Evolutionary conservation across 2,113 vertebrate genomes (phyloP).

Genomic region (Nyctibius bracteatus): DNA sequence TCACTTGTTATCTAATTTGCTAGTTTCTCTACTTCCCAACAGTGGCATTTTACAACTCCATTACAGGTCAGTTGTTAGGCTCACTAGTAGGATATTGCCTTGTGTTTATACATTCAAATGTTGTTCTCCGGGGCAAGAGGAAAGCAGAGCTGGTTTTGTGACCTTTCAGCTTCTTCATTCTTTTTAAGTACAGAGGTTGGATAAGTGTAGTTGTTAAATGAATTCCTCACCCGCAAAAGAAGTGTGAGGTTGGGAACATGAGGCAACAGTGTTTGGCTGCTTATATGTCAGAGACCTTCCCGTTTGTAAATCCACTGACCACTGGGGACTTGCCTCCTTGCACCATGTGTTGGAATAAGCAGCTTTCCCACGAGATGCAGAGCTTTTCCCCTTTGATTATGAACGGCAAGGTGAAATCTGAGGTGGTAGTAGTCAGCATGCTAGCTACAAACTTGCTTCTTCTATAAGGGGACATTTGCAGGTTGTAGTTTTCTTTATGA

Average conservation of each 20-base stretch:
- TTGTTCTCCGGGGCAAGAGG: background rate
- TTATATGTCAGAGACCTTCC: background rate
- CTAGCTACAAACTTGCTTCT: background rate
- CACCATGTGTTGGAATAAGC: background rate
- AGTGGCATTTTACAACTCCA: background rate
- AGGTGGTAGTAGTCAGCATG: background rate
- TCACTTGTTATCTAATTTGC: background rate
- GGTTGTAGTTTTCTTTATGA: background rate
- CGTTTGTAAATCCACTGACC: background rate
- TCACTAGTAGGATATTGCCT: background rate
- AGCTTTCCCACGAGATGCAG: background rate
- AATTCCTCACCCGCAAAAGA: background rate
- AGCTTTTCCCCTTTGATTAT: background rate
- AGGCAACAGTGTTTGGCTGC: background rate
- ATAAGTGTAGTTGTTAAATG: background rate
- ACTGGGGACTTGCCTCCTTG: background rate
- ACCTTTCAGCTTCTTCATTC: background rate
- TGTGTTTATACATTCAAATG: background rate
- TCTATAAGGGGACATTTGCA: no score
- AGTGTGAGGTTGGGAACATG: background rate
- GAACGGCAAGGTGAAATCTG: background rate
- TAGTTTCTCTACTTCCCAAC: background rate
- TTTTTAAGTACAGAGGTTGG: background rate
- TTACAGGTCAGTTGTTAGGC: background rate
- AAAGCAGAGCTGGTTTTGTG: background rate